Base-by-base conservation (phyloP, 2,888 invertebrate species). In the Eristalinus sepulchralis region DNA sequence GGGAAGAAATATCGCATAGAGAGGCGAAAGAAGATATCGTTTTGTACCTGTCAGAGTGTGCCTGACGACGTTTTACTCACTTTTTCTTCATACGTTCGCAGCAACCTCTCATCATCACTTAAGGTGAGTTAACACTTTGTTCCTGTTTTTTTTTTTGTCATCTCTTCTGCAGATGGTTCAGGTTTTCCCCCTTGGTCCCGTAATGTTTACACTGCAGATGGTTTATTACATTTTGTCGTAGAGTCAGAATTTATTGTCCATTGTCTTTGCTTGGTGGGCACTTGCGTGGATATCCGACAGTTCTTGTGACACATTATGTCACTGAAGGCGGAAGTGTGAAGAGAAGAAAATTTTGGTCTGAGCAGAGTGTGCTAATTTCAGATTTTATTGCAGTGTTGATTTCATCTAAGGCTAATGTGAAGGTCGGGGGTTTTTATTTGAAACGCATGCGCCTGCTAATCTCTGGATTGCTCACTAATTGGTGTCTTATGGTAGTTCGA, bases 111-210 rank as follows among this genome's bases (percentile, higher is more conserved):
- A 53, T 53, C 27, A 13, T 17, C 27, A 34, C n/a, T 73, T 59
- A 31, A 83, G 83, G 83, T 83, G 73, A 78, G 83, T 3, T 55
- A 47, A 62, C 62, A 81, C 47, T 68, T 60, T 53, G 24, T n/a
- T 57, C 22, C 60, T 53, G 22, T 39, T 47, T 47, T 34, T 34
- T 34, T 34, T 9, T 9, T 8, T 47, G n/a, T n/a, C 31, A 63
- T 17, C n/a, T 1, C 27, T 75, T 57, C 13, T 34, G 24, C n/a
- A 31, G 66, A 66, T 63, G 34, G 47, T 55, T 22, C 24, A 70
- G 36, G 27, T 70, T 33, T 60, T 70, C 36, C 22, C 8, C 34
- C 47, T 17, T 47, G 47, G 47, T 47, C 47, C 47, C 47, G 31
- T 20, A 47, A 22, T 33, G 62, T 71, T 47, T 47, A 20, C 17